Conservation (phyloP, 2,113 vertebrate genomes). For the Rhombomys opimus region DNA sequence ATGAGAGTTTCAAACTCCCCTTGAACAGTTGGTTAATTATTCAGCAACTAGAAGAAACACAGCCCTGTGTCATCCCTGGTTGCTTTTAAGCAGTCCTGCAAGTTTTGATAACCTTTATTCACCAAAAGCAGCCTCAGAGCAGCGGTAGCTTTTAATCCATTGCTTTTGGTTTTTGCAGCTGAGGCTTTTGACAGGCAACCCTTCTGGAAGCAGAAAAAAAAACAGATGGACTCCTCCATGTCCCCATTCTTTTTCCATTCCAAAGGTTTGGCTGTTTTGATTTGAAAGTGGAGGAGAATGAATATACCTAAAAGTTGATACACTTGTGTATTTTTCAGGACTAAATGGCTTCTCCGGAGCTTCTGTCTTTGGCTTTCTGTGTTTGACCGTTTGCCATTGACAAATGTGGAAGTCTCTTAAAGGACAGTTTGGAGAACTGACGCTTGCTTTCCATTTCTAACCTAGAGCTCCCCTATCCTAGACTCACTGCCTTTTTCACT, state of each 20-base stretch:
- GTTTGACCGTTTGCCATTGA: not conserved
- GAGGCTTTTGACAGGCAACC: not conserved
- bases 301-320: not conserved
- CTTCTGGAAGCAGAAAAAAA: not conserved
- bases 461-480: not conserved
- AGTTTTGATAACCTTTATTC: not conserved
- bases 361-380: not conserved
- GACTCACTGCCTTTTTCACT: not conserved
- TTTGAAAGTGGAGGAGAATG: not conserved
- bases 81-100: conserved; percentile 25
- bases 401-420: not conserved
- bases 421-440: not conserved
- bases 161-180: not conserved
- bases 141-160: not conserved
- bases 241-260: not conserved
- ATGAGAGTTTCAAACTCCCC: not conserved
- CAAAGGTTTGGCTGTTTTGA: not conserved
- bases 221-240: not conserved
- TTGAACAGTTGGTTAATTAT: not conserved
- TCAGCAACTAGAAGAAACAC: not conserved
- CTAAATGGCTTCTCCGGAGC: not conserved
- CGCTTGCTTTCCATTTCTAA: not conserved
- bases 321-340: not conserved
- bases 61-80: not conserved
- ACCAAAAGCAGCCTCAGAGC: not conserved